phyloP scores from a whole-genome alignment of 2,888 invertebrate genomes.

The Diarsia rubi region DNA sequence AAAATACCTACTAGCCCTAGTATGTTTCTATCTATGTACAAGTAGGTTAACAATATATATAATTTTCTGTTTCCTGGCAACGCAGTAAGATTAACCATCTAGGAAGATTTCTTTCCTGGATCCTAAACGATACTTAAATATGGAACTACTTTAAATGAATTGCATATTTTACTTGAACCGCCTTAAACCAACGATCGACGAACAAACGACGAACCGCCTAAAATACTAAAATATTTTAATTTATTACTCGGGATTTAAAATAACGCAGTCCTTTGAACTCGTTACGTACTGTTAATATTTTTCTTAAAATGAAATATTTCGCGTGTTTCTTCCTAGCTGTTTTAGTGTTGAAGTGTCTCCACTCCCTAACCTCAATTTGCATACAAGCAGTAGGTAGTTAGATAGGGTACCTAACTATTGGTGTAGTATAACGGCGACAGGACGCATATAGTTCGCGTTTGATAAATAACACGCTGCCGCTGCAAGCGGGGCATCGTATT shows the following conservation, averaged over 20 bases:
- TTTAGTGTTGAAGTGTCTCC: conserved; percentile 19
- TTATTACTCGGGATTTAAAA: conserved; percentile 13
- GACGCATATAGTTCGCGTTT: conserved; percentile 63
- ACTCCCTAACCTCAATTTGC: conserved; percentile 28
- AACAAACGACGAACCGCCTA: too few relatives aligned
- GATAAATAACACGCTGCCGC: conserved; percentile 67
- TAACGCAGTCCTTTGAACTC: conserved; percentile 27
- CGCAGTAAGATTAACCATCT: conserved; percentile 20
- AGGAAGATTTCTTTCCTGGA: conserved; percentile 19
- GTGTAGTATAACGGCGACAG: conserved; percentile 20
- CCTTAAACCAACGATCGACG: conserved; percentile 19
- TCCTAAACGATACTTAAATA: conserved; percentile 15
- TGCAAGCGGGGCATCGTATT: conserved; percentile 71
- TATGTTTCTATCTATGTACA: conserved; percentile 25
- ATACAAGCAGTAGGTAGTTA: conserved; percentile 51
- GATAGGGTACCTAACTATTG: conserved; percentile 21
- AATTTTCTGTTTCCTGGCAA: conserved; percentile 18
- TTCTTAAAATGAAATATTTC: conserved; percentile 28
- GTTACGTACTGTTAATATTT: conserved; percentile 32
- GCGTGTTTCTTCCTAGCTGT: conserved; percentile 2
- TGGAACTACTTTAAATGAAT: conserved; percentile 9
- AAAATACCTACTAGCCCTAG: conserved; percentile 65
- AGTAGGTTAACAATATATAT: conserved; percentile 46
- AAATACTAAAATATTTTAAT: conserved; percentile 7
- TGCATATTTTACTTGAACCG: conserved; percentile 16